Percentiles rank a stretch among this genome's conserved stretches.
phyloP scores from a whole-genome alignment of 2,888 invertebrate species.

The Caenorhabditis plicata region DNA sequence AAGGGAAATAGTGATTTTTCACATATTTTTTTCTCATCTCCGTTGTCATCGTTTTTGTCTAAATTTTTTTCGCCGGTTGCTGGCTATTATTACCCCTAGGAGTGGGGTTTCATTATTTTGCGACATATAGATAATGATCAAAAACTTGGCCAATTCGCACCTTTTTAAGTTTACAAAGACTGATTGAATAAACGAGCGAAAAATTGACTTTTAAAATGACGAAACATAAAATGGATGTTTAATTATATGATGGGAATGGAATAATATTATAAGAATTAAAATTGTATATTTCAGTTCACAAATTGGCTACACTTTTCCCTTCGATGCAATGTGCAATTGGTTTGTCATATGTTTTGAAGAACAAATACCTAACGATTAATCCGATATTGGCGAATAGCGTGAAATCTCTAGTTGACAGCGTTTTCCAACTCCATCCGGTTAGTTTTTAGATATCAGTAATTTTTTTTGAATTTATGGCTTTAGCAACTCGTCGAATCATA shows the following conservation, averaged over 20 bases:
- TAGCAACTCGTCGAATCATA: too few species aligned
- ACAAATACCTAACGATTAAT: not conserved
- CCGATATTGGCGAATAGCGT: not conserved
- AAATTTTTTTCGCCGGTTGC: too few species aligned
- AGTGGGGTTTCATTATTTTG: not conserved
- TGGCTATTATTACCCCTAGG: not conserved
- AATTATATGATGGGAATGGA: too few species aligned
- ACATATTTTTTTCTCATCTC: too few species aligned
- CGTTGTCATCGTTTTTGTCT: too few species aligned
- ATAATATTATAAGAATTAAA: too few species aligned
- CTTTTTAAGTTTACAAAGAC: not conserved
- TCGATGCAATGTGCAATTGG: conserved; percentile 41
- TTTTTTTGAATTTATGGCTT: not conserved
- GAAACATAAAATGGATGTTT: too few species aligned
- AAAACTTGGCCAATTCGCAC: not conserved
- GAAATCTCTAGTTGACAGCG: conserved; percentile 8
- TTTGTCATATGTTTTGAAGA: conserved; percentile 22
- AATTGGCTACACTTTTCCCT: conserved; percentile 39
- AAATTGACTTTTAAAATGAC: not conserved
- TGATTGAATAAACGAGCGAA: not conserved
- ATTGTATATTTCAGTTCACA: conserved; percentile 37
- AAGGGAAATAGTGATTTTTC: too few species aligned
- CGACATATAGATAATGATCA: not conserved
- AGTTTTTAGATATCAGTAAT: conserved; percentile 1
- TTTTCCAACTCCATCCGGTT: conserved; percentile 26